Base-by-base conservation (phyloP, 1,140 invertebrate genomes). In the Rhyzopertha dominica region DNA sequence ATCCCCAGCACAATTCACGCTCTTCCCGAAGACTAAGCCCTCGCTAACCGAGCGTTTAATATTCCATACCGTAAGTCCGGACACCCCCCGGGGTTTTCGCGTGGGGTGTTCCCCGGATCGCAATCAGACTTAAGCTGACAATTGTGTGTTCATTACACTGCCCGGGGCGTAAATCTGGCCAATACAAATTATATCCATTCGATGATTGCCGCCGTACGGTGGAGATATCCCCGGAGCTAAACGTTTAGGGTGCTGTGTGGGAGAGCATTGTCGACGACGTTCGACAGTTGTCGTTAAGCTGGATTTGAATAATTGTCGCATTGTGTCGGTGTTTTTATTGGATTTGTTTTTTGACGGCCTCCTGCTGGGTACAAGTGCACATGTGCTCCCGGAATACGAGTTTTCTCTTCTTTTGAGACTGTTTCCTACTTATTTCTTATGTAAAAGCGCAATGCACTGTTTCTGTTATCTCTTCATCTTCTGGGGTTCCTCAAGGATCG, bases 131-230 rank as follows among this genome's bases (percentile, higher is more conserved):
- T 66, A 65, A 67, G 65, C 65, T 53, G 65, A 63, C 65, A 65
- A 67, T 67, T 67, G 65, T 67, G 63, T 63, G 65, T 67, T 67
- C 65, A 67, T 67, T 67, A 67, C 62, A 61, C 54, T 58, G 60
- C 58, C 62, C 53, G 43, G 53, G 63, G 65, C 60, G 62, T 51
- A 67, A 67, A 67, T 67, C 65, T 67, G 65, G 65, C 65, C 65
- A 67, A 67, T 67, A 67, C 65, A 67, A 67, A 67, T 67, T 67
- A 65, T 65, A 63, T 65, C 56, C 62, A 55, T 57, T 51, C 45
- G 56, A 51, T 60, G 53, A 56, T 56, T 49, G 47, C 49, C 49
- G 25, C 8, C 8, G 25, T 8, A 26, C 10, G 32, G 40, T 26
- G 18, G 28, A 36, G 10, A 23, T 29, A 18, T 19, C 19, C 19